Conservation (phyloP, 2,888 invertebrate genomes). For the Eilema depressum region DNA sequence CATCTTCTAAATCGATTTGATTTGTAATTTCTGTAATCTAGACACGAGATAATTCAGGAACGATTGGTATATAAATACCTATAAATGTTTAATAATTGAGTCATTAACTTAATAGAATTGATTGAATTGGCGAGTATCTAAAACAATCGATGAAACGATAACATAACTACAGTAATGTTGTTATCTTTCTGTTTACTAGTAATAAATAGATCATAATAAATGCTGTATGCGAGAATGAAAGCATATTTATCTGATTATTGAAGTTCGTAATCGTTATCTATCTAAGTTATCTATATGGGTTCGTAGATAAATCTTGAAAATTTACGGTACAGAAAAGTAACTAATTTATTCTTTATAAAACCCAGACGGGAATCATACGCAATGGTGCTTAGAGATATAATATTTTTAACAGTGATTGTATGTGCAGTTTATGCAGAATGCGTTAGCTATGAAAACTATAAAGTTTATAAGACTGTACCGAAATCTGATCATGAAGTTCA, state of each 20-base stretch:
- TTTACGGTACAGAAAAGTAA: neutral
- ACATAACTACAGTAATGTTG: neutral
- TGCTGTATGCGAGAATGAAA: neutral
- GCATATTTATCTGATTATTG: neutral
- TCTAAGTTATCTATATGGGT: slow-evolving; percentile 7
- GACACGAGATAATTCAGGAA: no score
- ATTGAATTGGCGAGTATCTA: neutral
- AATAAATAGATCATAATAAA: slow-evolving; percentile 4
- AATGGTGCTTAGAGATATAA: slow-evolving; percentile 58
- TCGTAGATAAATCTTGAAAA: slow-evolving; percentile 7
- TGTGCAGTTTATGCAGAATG: slow-evolving; percentile 55
- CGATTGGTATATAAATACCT: no score
- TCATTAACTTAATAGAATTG: no score
- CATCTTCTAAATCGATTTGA: no score
- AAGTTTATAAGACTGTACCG: slow-evolving; percentile 85
- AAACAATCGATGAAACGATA: neutral
- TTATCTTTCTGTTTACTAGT: slow-evolving; percentile 1
- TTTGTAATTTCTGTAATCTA: no score
- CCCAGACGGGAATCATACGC: slow-evolving; percentile 30
- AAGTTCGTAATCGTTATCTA: slow-evolving; percentile 11
- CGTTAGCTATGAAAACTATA: slow-evolving; percentile 77
- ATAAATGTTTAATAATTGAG: no score
- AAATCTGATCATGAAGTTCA: slow-evolving; percentile 79
- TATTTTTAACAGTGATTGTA: slow-evolving; percentile 49
- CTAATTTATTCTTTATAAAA: slow-evolving; percentile 28